Evolutionary conservation across 2,888 invertebrate genomes (phyloP).

Genomic region (Flexamia atlantica): DNA sequence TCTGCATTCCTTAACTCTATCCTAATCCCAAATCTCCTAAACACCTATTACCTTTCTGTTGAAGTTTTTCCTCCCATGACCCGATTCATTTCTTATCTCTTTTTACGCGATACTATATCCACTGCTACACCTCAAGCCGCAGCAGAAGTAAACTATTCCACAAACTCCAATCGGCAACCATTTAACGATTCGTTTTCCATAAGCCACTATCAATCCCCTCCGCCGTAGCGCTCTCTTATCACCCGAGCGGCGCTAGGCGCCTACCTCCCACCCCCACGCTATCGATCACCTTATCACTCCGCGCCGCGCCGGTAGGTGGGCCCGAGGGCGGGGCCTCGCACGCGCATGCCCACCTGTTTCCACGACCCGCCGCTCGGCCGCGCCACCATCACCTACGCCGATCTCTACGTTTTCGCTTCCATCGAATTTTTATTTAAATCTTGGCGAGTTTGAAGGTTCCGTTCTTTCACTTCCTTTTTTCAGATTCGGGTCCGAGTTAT

Average conservation of each 20-base stretch:
- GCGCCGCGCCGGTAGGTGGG: slow-evolving; percentile 32
- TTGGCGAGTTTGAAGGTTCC: slow-evolving; percentile 52
- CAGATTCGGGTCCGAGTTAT: slow-evolving; percentile 55
- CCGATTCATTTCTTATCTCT: too few species aligned
- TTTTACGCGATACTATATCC: too few species aligned
- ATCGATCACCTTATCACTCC: neutral
- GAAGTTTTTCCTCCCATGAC: too few species aligned
- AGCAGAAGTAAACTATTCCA: too few species aligned
- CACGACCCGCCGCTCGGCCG: neutral
- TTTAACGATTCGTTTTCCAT: too few species aligned
- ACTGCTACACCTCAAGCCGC: too few species aligned
- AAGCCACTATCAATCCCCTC: too few species aligned
- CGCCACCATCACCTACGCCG: slow-evolving; percentile 31
- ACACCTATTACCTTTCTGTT: too few species aligned
- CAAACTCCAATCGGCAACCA: too few species aligned
- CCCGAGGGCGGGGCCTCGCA: slow-evolving; percentile 19
- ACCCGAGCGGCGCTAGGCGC: neutral
- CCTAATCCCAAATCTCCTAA: too few species aligned
- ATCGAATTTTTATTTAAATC: slow-evolving; percentile 61
- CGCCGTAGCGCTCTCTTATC: neutral
- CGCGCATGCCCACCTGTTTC: slow-evolving; percentile 38
- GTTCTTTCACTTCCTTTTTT: slow-evolving; percentile 53
- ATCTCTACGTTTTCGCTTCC: slow-evolving; percentile 52
- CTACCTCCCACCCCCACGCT: neutral
- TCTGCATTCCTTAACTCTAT: too few species aligned